Base-by-base conservation (phyloP, 2,797 vertebrate species). In the Orestias chungarensis region DNA sequence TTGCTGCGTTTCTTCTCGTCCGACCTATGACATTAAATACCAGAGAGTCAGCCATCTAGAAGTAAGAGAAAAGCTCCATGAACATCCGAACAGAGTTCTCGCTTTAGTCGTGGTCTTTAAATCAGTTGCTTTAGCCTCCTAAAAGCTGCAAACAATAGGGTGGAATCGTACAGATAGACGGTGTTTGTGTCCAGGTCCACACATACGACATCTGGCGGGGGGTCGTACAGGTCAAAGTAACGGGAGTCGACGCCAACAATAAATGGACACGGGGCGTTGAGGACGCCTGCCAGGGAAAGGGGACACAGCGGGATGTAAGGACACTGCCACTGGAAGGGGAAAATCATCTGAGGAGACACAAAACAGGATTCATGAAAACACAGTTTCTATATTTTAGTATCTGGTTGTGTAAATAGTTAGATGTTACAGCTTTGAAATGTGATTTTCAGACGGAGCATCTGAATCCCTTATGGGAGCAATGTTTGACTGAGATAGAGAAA, bases 261-360 rank as follows among this genome's bases (percentile, higher is more conserved):
- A 80, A 99, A 99, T 0, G 98, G 98, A 76, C 94, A 80, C 1
- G 98, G 98, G 40, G 98, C 98, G 42, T 96, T 99, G 76, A 99
- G 96, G 82, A 99, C 97, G 7, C 92, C 96, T 1, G 96, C 96
- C 75, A 99, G 92, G 68, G 97, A 98, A 2, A 99, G 95, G 46
- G 98, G 98, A 82, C 98, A 99, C 64, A 99, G 95, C 2, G 98
- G 98, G 77, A 99, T 97, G 88, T 99, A 99, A 0, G 98, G 98
- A 91, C 98, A 99, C 79, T 99, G 96, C 98, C 98, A 99, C 90
- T 99, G 98, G 93, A 99, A 98, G 59, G 98, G 98, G 89, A 99
- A 99, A 89, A 99, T 96, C 96, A 99, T 98, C 98, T 99, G 87
- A 47, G 84, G 83, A 92, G 43, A 82, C 42, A 82, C 35, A 27